Base-by-base conservation (phyloP, 2,888 invertebrate genomes). In the Morpho deidamia region DNA sequence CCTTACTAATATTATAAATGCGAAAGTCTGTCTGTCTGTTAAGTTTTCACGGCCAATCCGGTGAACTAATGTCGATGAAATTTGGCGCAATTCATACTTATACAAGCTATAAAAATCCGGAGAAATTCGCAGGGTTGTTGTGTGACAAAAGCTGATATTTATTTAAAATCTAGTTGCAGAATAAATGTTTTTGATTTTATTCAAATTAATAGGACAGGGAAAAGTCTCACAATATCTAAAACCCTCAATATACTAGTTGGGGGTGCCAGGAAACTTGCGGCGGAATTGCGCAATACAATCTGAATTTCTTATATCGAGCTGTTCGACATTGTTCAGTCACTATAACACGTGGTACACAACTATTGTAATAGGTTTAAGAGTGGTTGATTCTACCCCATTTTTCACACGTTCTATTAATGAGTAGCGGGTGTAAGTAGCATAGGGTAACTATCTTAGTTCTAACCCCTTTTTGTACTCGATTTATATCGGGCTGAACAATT, bases 271-370 rank as follows among this genome's bases (percentile, higher is more conserved):
- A 35, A 45, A 45, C 34, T 45, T 45, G 35, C 34, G 44, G 12
- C 35, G n/a, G 11, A 45, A 45, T 48, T 34, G 40, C 48, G 48
- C 48, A 41, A 48, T 14, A 39, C 40, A 40, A 48, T 40, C 23
- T 47, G 53, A 53, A 53, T 47, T 46, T 53, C 53, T 53, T 53
- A 42, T 46, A 43, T 9, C 37, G 32, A 47, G 33, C 42, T 47
- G 41, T 47, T 47, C 37, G 41, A n/a, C 46, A 47, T 53, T 53
- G 46, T 53, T 42, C 53, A 37, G 40, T 35, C 23, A 35, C 41
- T 41, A 11, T 34, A 23, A 9, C 14, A 37, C 35, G 46, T 45
- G 45, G 23, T 33, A 9, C 12, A 45, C n/a, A 41, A 52, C 46
- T 42, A 46, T 52, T 46, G 23, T 52, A 46, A 51, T 41, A 34